Conservation (phyloP, 2,797 vertebrate genomes). For the Carapus acus region DNA sequence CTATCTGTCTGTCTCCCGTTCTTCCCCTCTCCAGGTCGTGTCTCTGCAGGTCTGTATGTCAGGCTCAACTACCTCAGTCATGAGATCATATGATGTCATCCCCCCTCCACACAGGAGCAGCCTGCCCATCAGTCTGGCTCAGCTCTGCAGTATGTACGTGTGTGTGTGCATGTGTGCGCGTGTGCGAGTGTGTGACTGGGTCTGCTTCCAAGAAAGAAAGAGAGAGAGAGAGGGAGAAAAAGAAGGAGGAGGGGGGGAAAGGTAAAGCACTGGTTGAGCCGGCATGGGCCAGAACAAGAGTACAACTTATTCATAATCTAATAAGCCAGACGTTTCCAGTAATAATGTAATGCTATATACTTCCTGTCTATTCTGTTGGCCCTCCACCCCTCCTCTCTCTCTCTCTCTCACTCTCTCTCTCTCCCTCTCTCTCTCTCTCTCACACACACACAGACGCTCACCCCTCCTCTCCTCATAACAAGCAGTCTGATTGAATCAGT, state of each 20-base stretch:
- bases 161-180: not conserved
- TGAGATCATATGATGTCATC: conserved; percentile 81
- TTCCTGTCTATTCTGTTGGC: conserved; percentile 4
- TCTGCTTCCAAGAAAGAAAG: conserved; percentile 10
- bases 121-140: conserved; percentile 22
- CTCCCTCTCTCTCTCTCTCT: too few relatives aligned
- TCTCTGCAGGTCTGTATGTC: conserved; percentile 68
- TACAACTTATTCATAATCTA: conserved; percentile 12
- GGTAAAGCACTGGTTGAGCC: not conserved
- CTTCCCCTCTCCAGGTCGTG: conserved; percentile 43
- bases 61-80: conserved; percentile 64
- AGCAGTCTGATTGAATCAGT: not conserved
- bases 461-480: too few relatives aligned
- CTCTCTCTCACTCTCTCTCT: too few relatives aligned
- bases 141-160: not conserved
- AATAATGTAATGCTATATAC: not conserved
- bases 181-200: conserved; percentile 17
- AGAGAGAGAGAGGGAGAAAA: not conserved
- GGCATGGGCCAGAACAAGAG: not conserved
- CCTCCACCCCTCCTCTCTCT: too few relatives aligned
- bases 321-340: conserved; percentile 5
- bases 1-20: too few relatives aligned
- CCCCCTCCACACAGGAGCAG: conserved; percentile 54
- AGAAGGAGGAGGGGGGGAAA: not conserved
- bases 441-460: too few relatives aligned